Conservation (phyloP, 1,140 invertebrate genomes). For the Lepidostoma basale region DNA sequence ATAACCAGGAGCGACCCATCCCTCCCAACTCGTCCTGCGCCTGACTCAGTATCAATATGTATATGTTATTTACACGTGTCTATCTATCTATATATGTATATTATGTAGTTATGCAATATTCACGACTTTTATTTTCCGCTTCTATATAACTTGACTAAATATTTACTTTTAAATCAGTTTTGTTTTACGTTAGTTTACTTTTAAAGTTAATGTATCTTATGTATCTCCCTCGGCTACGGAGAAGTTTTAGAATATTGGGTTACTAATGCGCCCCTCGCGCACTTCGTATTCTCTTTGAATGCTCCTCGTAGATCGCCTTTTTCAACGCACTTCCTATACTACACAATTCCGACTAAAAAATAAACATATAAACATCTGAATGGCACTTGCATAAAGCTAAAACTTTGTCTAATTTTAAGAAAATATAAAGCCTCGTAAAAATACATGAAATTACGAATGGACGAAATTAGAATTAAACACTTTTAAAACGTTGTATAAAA, state of each 20-base stretch:
- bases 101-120: constrained; percentile 27
- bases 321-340: too few species aligned
- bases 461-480: too few species aligned
- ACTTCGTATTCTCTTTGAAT: constrained; percentile 53
- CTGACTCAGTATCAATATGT: constrained; percentile 15
- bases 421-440: too few species aligned
- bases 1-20: not conserved
- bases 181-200: constrained; percentile 7
- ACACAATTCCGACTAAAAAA: too few species aligned
- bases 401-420: too few species aligned
- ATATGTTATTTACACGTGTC: constrained; percentile 35
- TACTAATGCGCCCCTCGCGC: constrained; percentile 36
- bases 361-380: too few species aligned
- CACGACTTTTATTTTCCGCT: constrained; percentile 20
- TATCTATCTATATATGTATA: too few species aligned
- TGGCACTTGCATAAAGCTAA: too few species aligned
- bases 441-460: too few species aligned
- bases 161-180: constrained; percentile 20
- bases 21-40: not conserved
- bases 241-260: constrained; percentile 44
- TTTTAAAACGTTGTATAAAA: too few species aligned
- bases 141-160: constrained; percentile 30
- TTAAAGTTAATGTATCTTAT: constrained; percentile 37
- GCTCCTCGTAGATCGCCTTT: constrained; percentile 60
- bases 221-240: constrained; percentile 42